Conservation (phyloP, 2,888 invertebrate genomes). For the Coecobrya sp. region DNA sequence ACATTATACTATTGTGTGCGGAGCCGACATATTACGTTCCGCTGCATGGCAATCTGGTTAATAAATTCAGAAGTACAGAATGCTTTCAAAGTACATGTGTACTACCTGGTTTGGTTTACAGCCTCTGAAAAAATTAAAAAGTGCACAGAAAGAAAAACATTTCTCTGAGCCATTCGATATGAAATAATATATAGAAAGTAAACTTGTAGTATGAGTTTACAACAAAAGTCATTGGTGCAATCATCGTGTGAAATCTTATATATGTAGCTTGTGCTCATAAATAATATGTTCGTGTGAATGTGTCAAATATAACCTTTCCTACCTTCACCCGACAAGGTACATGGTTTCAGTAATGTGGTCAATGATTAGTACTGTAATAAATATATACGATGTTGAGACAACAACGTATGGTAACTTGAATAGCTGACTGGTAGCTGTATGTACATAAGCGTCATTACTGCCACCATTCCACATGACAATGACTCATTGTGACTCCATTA, state of each 20-base stretch:
- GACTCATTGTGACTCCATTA: conserved; percentile 15
- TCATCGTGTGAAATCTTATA: no score
- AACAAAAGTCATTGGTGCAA: no score
- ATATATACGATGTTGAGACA: neutral
- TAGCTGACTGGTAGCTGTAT: neutral
- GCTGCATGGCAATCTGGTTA: no score
- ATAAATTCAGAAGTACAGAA: neutral
- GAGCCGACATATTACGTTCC: neutral
- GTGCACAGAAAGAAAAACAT: no score
- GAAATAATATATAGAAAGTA: no score
- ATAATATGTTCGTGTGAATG: neutral
- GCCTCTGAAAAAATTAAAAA: neutral
- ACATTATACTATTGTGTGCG: conserved; percentile 20
- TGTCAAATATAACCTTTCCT: neutral
- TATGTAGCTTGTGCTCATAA: neutral
- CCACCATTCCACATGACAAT: conserved; percentile 5
- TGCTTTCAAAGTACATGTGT: neutral
- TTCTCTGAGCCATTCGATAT: no score
- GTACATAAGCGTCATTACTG: neutral
- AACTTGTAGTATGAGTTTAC: no score
- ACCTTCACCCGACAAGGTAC: neutral
- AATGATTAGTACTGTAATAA: neutral
- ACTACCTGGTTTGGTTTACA: neutral
- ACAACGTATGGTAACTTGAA: neutral
- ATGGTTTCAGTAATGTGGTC: neutral